A percentile compares a stretch with the other conserved stretches of the same genome.
Evolutionary conservation across 2,888 invertebrate genomes (phyloP).

Genomic region (Lysandra coridon): DNA sequence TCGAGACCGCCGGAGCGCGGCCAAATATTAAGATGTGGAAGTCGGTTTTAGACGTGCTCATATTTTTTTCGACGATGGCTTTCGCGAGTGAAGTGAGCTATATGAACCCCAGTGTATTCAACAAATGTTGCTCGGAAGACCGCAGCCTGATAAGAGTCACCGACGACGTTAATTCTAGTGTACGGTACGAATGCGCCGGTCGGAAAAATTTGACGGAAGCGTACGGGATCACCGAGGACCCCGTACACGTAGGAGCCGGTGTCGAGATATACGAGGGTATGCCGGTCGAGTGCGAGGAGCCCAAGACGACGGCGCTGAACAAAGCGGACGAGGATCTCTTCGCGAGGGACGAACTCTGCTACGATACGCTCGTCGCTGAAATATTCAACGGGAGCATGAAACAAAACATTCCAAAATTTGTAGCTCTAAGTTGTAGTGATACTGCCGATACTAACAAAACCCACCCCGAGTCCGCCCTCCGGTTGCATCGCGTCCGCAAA

Average conservation of each 20-base stretch:
- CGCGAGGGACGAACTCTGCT: conserved; percentile 50
- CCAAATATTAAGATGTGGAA: conserved; percentile 53
- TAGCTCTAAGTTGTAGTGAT: conserved; percentile 56
- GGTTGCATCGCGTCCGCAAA: conserved; percentile 59
- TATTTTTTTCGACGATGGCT: conserved; percentile 46
- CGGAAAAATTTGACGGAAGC: conserved; percentile 46
- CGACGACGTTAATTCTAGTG: conserved; percentile 44
- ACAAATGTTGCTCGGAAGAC: conserved; percentile 64
- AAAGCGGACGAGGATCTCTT: conserved; percentile 46
- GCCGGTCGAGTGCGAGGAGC: conserved; percentile 53
- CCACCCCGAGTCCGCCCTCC: conserved; percentile 44
- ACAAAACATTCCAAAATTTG: conserved; percentile 58
- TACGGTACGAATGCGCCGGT: conserved; percentile 57
- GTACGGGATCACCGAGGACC: conserved; percentile 52
- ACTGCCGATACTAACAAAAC: conserved; percentile 47
- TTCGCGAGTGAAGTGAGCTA: conserved; percentile 39
- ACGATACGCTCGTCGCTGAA: conserved; percentile 61
- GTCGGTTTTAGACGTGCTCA: conserved; percentile 49
- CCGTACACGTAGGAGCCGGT: conserved; percentile 53
- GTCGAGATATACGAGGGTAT: conserved; percentile 56
- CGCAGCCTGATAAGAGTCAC: conserved; percentile 59
- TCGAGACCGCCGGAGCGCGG: conserved; percentile 35
- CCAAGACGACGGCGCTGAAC: conserved; percentile 48
- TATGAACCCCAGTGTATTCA: conserved; percentile 51
- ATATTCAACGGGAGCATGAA: conserved; percentile 53